Evolutionary conservation across 2,113 vertebrate genomes (phyloP), one percentile per base, ranked within the genome.

Genomic region (Halcyon senegalensis): DNA sequence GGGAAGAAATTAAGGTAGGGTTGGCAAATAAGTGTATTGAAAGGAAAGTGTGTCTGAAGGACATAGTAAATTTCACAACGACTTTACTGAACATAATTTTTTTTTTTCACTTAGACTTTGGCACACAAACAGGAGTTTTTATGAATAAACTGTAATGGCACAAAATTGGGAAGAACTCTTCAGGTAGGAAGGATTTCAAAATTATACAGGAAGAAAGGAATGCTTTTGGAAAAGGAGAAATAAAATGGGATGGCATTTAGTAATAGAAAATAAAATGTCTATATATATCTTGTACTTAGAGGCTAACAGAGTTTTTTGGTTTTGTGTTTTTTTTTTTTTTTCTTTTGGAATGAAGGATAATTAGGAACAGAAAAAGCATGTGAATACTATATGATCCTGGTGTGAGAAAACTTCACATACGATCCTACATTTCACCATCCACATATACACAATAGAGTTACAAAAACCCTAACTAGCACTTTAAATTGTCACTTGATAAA

Each of bases 1-100:
- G 10, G 18, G 50, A 35, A 69, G 37, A 33, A 69, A 31, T 24
- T 81, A 20, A 44, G 16, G 11, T 5, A 30, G 18, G 5, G 4
- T 25, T 72, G 37, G 19, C 10, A 72, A 25, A 2, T 2, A n/a
- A 8, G 0, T 48, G 6, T 51, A 7, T 27, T 67, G 46, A 50
- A 78, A 48, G 7, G 3, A 72, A 4, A 62, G 3, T 0, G 0
- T 33, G 7, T 48, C 13, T 63, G 37, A 62, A 89, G 51, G 37
- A 24, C 2, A 64, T 5, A 53, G 37, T 62, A 66, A 81, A 23
- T n/a, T 50, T 92, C 62, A 76, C 21, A 68, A 39, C 7, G 55
- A 20, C 4, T 76, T 7, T 66, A 12, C 21, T 59, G 10, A 46
- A 30, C 31, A 59, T 44, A 2, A 58, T 67, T 89, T 75, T 35